phyloP scores from a whole-genome alignment of 2,888 invertebrate species.

The Cosmia pyralina region DNA sequence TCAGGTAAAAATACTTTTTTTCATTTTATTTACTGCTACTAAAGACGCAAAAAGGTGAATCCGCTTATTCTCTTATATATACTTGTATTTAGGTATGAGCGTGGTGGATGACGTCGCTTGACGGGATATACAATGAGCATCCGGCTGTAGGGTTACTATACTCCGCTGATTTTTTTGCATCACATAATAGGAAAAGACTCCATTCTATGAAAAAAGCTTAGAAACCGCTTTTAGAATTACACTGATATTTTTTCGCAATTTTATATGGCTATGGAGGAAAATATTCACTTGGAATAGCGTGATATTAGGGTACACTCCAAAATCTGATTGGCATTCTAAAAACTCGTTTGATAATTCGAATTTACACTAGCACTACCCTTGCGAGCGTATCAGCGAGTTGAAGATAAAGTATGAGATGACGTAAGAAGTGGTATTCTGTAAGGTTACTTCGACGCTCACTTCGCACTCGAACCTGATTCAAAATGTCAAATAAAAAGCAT shows the following conservation, averaged over 20 bases:
- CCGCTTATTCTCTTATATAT: neutral
- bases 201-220: neutral
- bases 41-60: neutral
- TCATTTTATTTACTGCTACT: neutral
- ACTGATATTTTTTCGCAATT: conserved; percentile 3
- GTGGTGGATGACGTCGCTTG: neutral
- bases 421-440: no score
- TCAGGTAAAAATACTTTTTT: neutral
- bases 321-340: no score
- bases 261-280: neutral
- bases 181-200: conserved; percentile 12
- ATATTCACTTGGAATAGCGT: neutral
- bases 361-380: no score
- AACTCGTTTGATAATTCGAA: no score
- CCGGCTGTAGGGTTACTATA: conserved; percentile 5
- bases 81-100: neutral
- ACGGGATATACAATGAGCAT: conserved; percentile 22
- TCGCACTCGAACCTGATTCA: no score
- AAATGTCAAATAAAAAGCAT: no score
- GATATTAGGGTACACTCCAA: neutral
- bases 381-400: no score
- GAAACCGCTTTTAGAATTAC: neutral
- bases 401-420: no score
- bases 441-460: no score
- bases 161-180: neutral